phyloP scores from a whole-genome alignment of 2,888 invertebrate species.

The Homarus gammarus region DNA sequence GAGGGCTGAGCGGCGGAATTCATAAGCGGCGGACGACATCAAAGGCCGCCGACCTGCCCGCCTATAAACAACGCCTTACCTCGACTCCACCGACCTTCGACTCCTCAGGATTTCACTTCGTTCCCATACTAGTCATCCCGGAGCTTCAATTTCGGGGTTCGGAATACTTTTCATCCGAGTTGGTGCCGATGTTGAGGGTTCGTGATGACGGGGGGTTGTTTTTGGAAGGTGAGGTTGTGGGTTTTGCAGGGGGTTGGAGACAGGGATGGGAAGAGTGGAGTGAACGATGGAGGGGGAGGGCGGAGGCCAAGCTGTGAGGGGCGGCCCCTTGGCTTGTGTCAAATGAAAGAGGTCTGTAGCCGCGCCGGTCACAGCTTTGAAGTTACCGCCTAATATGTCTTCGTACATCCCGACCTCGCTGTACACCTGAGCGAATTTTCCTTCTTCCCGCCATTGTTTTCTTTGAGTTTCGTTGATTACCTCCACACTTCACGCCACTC shows the following conservation, averaged over 20 bases:
- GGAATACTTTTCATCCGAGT: too few relatives aligned
- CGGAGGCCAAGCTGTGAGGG: neutral
- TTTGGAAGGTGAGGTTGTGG: neutral
- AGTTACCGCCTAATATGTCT: conserved; percentile 38
- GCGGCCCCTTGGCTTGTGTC: conserved; percentile 32
- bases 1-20: neutral
- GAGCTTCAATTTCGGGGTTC: too few relatives aligned
- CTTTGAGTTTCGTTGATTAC: neutral
- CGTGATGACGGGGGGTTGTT: neutral
- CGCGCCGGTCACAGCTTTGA: neutral
- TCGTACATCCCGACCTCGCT: neutral
- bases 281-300: neutral
- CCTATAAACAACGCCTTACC: conserved; percentile 32
- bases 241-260: neutral
- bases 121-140: neutral
- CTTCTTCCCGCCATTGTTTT: neutral
- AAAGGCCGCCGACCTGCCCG: conserved; percentile 18
- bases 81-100: neutral
- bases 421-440: conserved; percentile 4
- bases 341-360: conserved; percentile 18
- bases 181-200: neutral
- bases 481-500: too few relatives aligned
- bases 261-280: neutral
- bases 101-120: conserved; percentile 12
- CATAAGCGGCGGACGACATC: conserved; percentile 3